These are phyloP conservation scores for Helarctos malayanus DNA, from an alignment of 2,797 vertebrate genomes.

Conservation along the genomic window DNA sequence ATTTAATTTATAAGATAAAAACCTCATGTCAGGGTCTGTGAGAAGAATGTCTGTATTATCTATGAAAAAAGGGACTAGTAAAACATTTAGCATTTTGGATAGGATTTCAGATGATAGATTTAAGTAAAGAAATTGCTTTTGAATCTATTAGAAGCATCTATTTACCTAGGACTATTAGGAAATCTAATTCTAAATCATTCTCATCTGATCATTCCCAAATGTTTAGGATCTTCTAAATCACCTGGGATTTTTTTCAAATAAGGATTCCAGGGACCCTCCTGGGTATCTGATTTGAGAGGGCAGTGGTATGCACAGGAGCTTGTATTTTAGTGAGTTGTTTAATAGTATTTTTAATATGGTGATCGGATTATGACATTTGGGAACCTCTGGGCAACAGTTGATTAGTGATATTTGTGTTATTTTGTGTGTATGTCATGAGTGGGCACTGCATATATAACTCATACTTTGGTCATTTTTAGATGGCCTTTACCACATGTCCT, in stretches of 20 bases:
- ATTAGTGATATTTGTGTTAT: slow-evolving; percentile 22
- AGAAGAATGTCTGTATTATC: slow-evolving; percentile 11
- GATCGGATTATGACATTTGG: slow-evolving; percentile 3
- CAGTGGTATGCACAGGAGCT: neutral
- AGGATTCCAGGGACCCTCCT: neutral
- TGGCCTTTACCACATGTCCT: neutral
- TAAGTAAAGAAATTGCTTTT: slow-evolving; percentile 40
- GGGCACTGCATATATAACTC: neutral
- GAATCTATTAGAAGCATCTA: slow-evolving; percentile 7
- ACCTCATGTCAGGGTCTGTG: neutral
- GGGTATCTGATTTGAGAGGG: neutral
- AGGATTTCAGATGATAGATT: slow-evolving; percentile 47
- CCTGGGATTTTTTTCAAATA: neutral
- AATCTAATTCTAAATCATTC: slow-evolving; percentile 38
- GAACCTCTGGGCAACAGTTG: neutral
- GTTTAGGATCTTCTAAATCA: slow-evolving; percentile 30
- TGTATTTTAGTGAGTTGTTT: neutral
- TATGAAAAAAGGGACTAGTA: neutral
- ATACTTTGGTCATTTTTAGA: neutral
- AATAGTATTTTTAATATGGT: slow-evolving; percentile 33
- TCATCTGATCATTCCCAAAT: slow-evolving; percentile 13
- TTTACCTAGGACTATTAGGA: slow-evolving; percentile 6
- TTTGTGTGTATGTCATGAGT: neutral
- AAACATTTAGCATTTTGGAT: slow-evolving; percentile 62
- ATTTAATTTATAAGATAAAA: slow-evolving; percentile 60